These are phyloP conservation scores for Periparus ater DNA, from an alignment of 2,797 vertebrate species.

Conservation along the genomic window DNA sequence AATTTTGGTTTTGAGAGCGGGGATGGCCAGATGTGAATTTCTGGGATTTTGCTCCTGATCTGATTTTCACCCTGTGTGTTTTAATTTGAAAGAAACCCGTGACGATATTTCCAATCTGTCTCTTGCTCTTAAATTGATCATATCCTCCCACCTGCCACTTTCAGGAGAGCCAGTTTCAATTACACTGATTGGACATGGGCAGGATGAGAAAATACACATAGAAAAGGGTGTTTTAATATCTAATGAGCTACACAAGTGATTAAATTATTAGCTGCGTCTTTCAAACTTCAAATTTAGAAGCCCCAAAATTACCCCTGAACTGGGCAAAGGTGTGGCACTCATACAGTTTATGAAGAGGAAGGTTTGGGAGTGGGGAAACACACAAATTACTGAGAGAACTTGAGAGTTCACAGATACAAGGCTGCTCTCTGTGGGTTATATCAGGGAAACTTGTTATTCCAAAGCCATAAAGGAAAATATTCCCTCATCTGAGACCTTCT, in stretches of 20 bases:
- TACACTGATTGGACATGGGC: neutral
- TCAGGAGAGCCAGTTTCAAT: neutral
- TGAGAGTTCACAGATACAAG: neutral
- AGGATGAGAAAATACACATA: neutral
- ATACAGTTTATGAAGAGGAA: neutral
- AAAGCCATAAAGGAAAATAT: conserved; percentile 22
- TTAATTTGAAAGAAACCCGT: neutral
- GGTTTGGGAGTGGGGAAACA: neutral
- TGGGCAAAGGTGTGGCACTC: neutral
- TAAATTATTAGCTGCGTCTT: neutral
- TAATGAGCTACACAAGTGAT: neutral
- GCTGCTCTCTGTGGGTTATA: neutral
- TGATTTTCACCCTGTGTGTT: neutral
- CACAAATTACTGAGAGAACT: neutral
- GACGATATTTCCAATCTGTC: neutral
- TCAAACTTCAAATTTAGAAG: neutral
- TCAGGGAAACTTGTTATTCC: conserved; percentile 11
- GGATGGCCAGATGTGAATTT: neutral
- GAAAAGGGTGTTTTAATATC: neutral
- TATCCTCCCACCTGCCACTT: neutral
- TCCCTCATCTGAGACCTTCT: neutral
- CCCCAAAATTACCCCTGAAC: neutral
- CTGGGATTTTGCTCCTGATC: neutral
- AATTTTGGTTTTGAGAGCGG: neutral
- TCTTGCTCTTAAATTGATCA: neutral